Percentiles rank a stretch among this genome's conserved stretches.
phyloP scores from a whole-genome alignment of 2,113 vertebrate species.

The Bombycilla garrulus region DNA sequence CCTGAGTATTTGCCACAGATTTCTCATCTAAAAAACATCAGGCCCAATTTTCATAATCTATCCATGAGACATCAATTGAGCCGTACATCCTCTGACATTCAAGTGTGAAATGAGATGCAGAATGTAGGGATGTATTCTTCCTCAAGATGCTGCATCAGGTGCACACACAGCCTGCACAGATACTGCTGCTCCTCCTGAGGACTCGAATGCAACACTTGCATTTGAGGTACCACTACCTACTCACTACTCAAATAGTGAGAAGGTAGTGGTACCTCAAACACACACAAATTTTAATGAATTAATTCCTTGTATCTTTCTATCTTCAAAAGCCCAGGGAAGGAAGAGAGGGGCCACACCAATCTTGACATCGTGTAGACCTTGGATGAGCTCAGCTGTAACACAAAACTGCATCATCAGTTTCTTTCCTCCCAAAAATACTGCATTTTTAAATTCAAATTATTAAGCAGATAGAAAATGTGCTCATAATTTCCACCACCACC shows the following conservation, averaged over 20 bases:
- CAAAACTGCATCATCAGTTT: neutral
- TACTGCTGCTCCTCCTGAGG: neutral
- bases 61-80: neutral
- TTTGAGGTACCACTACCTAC: neutral
- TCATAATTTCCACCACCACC: neutral
- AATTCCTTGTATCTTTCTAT: neutral
- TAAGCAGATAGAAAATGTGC: neutral
- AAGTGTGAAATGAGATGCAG: neutral
- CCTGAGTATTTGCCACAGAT: neutral
- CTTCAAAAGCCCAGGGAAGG: neutral
- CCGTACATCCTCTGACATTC: neutral
- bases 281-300: neutral
- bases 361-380: neutral
- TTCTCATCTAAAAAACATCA: neutral
- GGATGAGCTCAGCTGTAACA: neutral
- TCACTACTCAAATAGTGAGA: neutral
- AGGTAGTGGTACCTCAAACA: neutral
- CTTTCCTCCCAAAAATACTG: accelerated
- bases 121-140: neutral
- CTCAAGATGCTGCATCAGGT: neutral
- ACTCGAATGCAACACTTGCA: neutral
- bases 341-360: neutral
- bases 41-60: neutral
- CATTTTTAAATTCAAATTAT: neutral
- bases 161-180: neutral